These are phyloP conservation scores for Neodiprion lecontei DNA, from an alignment of 1,140 invertebrate species.

Conservation along the genomic window DNA sequence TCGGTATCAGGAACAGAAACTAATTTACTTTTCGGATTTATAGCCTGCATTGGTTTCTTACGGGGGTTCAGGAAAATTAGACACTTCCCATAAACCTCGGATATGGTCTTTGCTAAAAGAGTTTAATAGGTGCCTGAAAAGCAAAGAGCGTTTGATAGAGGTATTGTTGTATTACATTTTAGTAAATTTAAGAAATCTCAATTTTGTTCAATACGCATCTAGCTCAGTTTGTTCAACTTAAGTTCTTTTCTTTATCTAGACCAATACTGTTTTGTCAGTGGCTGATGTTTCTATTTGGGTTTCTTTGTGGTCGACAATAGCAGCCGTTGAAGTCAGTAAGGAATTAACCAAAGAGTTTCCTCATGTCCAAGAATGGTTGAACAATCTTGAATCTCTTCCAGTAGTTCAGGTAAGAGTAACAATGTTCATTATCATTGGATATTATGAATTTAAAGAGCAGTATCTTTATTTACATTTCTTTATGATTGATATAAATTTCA, in stretches of 20 bases:
- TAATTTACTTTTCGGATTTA: slow-evolving; percentile 51
- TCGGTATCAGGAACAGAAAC: slow-evolving; percentile 48
- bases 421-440: slow-evolving; percentile 27
- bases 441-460: slow-evolving; percentile 21
- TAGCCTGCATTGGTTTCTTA: slow-evolving; percentile 53
- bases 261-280: slow-evolving; percentile 43
- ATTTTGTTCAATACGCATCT: not conserved
- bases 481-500: slow-evolving; percentile 15
- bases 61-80: slow-evolving; percentile 41
- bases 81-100: slow-evolving; percentile 43
- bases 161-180: slow-evolving; percentile 32
- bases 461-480: slow-evolving; percentile 18
- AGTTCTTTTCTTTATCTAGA: slow-evolving; percentile 20
- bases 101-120: slow-evolving; percentile 51
- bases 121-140: slow-evolving; percentile 46
- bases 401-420: slow-evolving; percentile 61
- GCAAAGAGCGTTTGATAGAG: slow-evolving; percentile 56
- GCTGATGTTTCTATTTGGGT: slow-evolving; percentile 73
- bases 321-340: slow-evolving; percentile 52
- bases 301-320: slow-evolving; percentile 67
- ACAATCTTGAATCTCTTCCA: slow-evolving; percentile 58
- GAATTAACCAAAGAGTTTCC: slow-evolving; percentile 56
- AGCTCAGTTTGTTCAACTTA: no score
- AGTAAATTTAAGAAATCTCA: slow-evolving; percentile 22
- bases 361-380: slow-evolving; percentile 61